Evolutionary conservation across 2,888 invertebrate genomes (phyloP), one percentile per base, ranked within the genome.

Genomic region (Netelia virgata): DNA sequence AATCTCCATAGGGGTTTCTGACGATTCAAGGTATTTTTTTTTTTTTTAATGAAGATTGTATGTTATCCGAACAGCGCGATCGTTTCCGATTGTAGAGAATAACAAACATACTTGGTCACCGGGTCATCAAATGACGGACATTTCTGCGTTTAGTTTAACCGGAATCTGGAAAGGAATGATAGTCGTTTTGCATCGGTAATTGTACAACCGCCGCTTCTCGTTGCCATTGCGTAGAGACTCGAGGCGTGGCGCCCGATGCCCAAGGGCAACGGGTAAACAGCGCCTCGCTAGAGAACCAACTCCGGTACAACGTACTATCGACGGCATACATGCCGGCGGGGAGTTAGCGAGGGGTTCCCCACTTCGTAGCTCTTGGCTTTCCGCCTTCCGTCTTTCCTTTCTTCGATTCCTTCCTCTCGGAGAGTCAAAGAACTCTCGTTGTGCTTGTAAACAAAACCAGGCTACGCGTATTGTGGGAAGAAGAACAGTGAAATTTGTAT

Each of bases 361-460:
- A 59, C 77, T 61, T 53, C 18, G 53, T 74, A 23, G 6, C 23
- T 61, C 20, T 69, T 53, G 28, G 41, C 69, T 23, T 81, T 78
- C 55, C 82, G 86, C 87, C 64, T 43, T 70, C 61, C 11, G 20
- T 57, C 63, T 10, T 70, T 70, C 28, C 50, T 72, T 80, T 10
- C 80, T 68, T 76, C 72, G 61, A 78, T 70, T 78, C 70, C 63
- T 70, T 81, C 88, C 88, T 86, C 82, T 8, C 57, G 53, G n/a
- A 72, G 87, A 88, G 89, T 90, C 90, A 88, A 90, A 86, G 89
- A 90, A 89, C 89, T 86, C 88, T 68, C 63, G 64, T 53, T 47
- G 43, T 36, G 74, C 81, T 79, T 85, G 87, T 86, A 86, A 83
- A 87, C 83, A 87, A 77, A 55, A 73, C 70, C 74, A 73, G 66